phyloP scores from a whole-genome alignment of 2,113 vertebrate species.

The Oenanthe oenanthe region DNA sequence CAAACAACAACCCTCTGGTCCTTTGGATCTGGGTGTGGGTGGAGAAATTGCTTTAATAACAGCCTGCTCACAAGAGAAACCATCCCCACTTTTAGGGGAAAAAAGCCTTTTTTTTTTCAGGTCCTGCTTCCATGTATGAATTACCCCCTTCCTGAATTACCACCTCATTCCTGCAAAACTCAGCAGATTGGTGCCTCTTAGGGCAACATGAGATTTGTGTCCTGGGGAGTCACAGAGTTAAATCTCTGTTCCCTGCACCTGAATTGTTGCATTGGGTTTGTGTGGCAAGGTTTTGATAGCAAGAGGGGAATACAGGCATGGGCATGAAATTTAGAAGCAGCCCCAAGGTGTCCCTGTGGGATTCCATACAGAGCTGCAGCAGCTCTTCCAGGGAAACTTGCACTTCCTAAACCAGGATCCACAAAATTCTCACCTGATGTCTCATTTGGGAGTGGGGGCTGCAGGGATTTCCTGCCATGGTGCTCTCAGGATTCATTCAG shows the following conservation, averaged over 20 bases:
- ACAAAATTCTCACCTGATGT: not conserved
- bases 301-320: not conserved
- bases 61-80: not conserved
- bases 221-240: not conserved
- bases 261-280: not conserved
- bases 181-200: not conserved
- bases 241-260: not conserved
- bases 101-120: not conserved
- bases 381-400: not conserved
- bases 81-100: not conserved
- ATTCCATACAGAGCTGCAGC: not conserved
- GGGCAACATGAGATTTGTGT: not conserved
- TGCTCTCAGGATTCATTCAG: not conserved
- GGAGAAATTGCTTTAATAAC: not conserved
- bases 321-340: not conserved
- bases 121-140: not conserved
- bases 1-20: rapidly evolving
- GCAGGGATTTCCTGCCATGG: not conserved
- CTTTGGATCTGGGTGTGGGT: not conserved
- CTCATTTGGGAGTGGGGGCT: not conserved
- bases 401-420: not conserved
- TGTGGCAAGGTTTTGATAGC: not conserved
- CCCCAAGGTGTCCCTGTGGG: not conserved
- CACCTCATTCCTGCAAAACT: not conserved
- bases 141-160: not conserved